Evolutionary conservation across 1,140 invertebrate genomes (phyloP), one percentile per base, ranked within the genome.

Genomic region (Hyposmocoma kahamanoa): DNA sequence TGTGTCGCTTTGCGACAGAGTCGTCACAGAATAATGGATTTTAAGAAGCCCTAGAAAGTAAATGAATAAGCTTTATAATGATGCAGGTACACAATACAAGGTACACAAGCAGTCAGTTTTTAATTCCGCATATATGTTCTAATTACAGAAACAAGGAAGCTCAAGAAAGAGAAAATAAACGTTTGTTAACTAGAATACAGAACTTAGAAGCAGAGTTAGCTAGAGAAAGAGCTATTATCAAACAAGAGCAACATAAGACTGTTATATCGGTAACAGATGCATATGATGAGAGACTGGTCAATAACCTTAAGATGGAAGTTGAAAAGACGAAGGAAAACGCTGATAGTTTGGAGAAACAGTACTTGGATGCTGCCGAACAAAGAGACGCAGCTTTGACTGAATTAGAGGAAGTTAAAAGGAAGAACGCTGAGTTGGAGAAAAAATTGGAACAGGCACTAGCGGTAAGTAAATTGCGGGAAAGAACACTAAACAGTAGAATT

Each of bases 81-180:
- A n/a, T n/a, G n/a, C n/a, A n/a, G n/a, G n/a, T n/a, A n/a, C n/a
- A n/a, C n/a, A n/a, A n/a, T n/a, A n/a, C n/a, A n/a, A n/a, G n/a
- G n/a, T n/a, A n/a, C n/a, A n/a, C n/a, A n/a, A n/a, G n/a, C n/a
- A n/a, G n/a, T n/a, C n/a, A n/a, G n/a, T n/a, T n/a, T n/a, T n/a
- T n/a, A n/a, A n/a, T n/a, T n/a, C n/a, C n/a, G n/a, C n/a, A n/a
- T n/a, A n/a, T n/a, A n/a, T 11, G 18, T 38, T 22, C 24, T 53
- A 34, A 45, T 52, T 61, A 43, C 47, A 89, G 94, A 69, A 95
- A 95, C 65, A 96, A 95, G 71, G 93, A 95, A 73, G 92, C 94
- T 0, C 88, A 95, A 56, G 93, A 94, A 53, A 90, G 95, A 60
- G 95, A 96, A 73, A 97, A 96, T 67, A 95, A 96, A 72, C 90